phyloP scores from a whole-genome alignment of 2,113 vertebrate genomes.

The cat (Felis catus) region DNA sequence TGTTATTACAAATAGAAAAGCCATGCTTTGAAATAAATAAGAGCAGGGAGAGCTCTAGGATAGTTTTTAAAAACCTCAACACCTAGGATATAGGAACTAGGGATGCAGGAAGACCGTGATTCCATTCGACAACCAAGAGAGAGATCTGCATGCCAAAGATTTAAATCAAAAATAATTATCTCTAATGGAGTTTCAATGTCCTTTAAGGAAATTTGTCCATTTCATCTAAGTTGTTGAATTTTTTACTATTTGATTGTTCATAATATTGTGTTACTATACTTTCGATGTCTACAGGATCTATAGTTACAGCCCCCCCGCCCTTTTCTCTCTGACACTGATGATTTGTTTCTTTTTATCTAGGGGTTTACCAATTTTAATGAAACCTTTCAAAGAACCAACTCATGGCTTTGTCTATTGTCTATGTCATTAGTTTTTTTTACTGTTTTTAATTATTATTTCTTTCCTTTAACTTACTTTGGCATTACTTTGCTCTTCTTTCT shows the following conservation, averaged over 20 bases:
- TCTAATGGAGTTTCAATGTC: neutral
- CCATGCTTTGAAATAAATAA: neutral
- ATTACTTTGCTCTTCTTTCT: slow-evolving; percentile 25
- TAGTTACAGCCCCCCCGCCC: neutral
- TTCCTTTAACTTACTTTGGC: slow-evolving; percentile 16
- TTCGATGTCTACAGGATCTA: neutral
- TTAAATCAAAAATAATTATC: slow-evolving; percentile 29
- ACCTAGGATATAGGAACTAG: neutral
- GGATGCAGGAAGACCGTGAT: slow-evolving; percentile 15
- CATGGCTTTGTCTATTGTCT: neutral
- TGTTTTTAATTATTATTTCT: neutral
- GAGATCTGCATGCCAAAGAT: neutral
- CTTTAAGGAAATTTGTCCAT: slow-evolving; percentile 23
- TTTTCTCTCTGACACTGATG: neutral
- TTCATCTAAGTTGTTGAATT: slow-evolving; percentile 30
- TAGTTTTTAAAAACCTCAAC: neutral
- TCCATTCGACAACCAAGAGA: neutral
- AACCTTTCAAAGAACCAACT: neutral
- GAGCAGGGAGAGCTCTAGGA: neutral
- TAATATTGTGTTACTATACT: slow-evolving; percentile 19
- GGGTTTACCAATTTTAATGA: neutral
- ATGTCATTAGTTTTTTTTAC: slow-evolving; percentile 9
- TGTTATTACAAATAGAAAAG: slow-evolving; percentile 24
- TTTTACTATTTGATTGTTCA: neutral
- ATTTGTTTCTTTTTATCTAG: neutral